Evolutionary conservation across 2,797 vertebrate species (phyloP).

Genomic region (Ptychobarbus kaznakovi): DNA sequence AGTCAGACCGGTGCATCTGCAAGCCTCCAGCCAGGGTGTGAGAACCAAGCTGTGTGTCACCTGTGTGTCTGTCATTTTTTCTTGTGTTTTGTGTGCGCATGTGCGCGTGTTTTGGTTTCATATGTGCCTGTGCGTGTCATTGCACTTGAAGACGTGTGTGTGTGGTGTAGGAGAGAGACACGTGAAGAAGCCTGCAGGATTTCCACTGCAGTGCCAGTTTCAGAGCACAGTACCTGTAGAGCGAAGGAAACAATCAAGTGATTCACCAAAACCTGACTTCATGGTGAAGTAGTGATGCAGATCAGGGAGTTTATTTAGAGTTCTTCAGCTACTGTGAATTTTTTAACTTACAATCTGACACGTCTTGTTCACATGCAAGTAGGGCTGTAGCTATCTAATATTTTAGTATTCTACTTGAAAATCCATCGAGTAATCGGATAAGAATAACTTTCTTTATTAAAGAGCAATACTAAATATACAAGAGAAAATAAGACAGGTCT

Average conservation of each 20-base stretch:
- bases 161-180: constrained; percentile 9
- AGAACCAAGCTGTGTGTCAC: constrained; percentile 61
- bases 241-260: neutral
- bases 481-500: no score
- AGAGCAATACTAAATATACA: no score
- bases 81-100: constrained; percentile 16
- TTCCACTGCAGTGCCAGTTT: constrained; percentile 25
- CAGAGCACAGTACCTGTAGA: neutral
- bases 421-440: no score
- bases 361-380: neutral
- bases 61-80: constrained; percentile 38
- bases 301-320: neutral
- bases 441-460: no score
- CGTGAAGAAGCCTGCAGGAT: constrained; percentile 1
- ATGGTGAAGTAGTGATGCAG: neutral
- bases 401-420: no score
- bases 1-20: constrained; percentile 79
- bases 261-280: neutral
- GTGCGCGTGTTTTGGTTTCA: constrained; percentile 20
- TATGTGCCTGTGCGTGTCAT: constrained; percentile 44
- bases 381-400: no score
- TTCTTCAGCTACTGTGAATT: neutral
- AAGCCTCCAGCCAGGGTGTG: constrained; percentile 71
- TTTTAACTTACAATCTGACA: neutral
- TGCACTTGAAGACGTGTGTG: constrained; percentile 5